These are phyloP conservation scores for Pogonocherus hispidulus DNA, from an alignment of 2,888 invertebrate genomes.

Conservation along the genomic window DNA sequence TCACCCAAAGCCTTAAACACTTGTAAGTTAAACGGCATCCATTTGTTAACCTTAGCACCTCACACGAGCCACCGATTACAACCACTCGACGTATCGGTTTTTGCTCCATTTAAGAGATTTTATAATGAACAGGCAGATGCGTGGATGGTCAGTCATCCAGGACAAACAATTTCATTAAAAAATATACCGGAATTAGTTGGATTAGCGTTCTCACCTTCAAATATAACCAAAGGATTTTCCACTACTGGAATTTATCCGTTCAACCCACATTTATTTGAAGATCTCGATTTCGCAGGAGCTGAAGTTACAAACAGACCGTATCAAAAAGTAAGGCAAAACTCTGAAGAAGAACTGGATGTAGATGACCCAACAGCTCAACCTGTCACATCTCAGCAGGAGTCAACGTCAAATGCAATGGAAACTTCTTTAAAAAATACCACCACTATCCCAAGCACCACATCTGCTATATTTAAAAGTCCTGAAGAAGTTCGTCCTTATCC, in stretches of 20 bases:
- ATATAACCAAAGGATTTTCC: not conserved
- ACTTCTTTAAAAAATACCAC: slow-evolving; percentile 23
- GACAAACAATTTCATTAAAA: too few species aligned
- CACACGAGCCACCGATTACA: slow-evolving; percentile 10
- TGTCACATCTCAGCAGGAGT: not conserved
- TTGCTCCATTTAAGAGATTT: slow-evolving; percentile 7
- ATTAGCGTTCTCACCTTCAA: too few species aligned
- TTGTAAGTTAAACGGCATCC: not conserved
- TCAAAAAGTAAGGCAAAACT: slow-evolving; percentile 28
- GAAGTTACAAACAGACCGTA: slow-evolving; percentile 39
- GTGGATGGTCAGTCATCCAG: not conserved
- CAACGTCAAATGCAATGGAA: slow-evolving; percentile 16
- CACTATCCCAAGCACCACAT: slow-evolving; percentile 20
- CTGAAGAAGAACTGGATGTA: slow-evolving; percentile 29
- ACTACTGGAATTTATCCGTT: slow-evolving; percentile 39
- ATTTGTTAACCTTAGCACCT: not conserved
- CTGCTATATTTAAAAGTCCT: too few species aligned
- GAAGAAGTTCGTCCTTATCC: too few species aligned
- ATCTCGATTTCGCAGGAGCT: slow-evolving; percentile 36
- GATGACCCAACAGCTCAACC: slow-evolving; percentile 28
- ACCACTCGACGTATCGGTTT: not conserved
- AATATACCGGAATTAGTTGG: too few species aligned
- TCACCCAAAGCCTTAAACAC: not conserved
- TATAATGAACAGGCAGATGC: not conserved
- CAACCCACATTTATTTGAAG: slow-evolving; percentile 39